phyloP scores from a whole-genome alignment of 1,140 invertebrate species.

The Nymphalis io region DNA sequence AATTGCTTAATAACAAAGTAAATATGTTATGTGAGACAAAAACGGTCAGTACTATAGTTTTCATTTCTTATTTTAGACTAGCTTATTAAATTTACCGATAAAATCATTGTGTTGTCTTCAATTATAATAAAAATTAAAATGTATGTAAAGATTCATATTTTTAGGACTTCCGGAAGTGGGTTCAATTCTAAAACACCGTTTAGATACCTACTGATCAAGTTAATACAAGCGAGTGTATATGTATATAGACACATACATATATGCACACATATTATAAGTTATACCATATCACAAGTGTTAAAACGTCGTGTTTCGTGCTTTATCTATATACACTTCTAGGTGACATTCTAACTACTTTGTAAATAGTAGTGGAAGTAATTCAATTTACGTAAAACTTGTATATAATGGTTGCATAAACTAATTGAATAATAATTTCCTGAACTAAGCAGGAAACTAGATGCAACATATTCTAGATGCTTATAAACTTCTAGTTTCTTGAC shows the following conservation, averaged over 20 bases:
- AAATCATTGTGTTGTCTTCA: no score
- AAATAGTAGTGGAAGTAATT: conserved; percentile 29
- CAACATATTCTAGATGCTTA: conserved; percentile 18
- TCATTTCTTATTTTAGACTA: no score
- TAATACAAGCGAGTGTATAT: neutral
- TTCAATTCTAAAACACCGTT: no score
- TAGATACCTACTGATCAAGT: neutral
- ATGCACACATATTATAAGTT: neutral
- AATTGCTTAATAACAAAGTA: no score
- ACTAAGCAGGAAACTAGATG: conserved; percentile 28
- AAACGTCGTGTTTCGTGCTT: conserved; percentile 8
- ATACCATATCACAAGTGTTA: neutral
- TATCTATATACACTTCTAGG: conserved; percentile 11
- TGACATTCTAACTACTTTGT: conserved; percentile 24
- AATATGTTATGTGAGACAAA: no score
- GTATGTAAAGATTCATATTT: no score
- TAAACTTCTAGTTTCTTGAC: conserved; percentile 14
- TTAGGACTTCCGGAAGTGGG: no score
- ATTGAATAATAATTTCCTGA: conserved; percentile 37
- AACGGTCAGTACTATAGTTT: no score
- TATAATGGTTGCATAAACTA: conserved; percentile 35
- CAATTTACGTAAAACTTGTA: conserved; percentile 34
- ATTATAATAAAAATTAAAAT: no score
- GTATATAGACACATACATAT: neutral
- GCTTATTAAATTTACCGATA: no score